Base-by-base conservation (phyloP, 2,888 invertebrate species). In the Oscheius sp. region DNA sequence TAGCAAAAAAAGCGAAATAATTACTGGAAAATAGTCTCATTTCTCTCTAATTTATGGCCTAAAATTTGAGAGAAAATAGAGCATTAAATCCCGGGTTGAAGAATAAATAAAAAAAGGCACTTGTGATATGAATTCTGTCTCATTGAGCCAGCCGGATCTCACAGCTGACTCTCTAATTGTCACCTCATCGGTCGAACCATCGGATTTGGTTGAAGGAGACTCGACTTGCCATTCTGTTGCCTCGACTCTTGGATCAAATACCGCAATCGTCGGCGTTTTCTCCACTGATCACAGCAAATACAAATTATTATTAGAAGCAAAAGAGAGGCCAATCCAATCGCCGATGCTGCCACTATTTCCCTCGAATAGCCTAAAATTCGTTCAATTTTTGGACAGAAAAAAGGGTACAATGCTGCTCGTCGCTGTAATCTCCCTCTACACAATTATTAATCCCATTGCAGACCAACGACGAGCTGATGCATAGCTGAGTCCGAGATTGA, bases 371-470 rank as follows among this genome's bases (percentile, higher is more conserved):
- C 76, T 77, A 53, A 37, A 76, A 64, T 25, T 15, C 33, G 46
- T 17, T 6, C 5, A 17, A 17, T 15, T 45, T n/a, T 10, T n/a
- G 6, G 20, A 17, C 8, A 15, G 46, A 37, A n/a, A 15, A 15
- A 37, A 50, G 64, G 75, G 68, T 39, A 82, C 82, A 82, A 63
- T 81, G 75, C 34, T 73, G 67, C 57, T 82, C 82, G 61, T 82
- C 88, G 25, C 85, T 85, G 42, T 85, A 81, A 71, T 88, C 88
- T 8, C 82, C 84, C 63, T 88, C 88, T 27, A 87, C 87, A 76
- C 88, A 88, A 72, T 88, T 88, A 17, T 87, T 82, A 25, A 87
- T 69, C 31, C 88, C 88, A 76, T 88, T 87, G 73, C 88, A 88
- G 6, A 87, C 84, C 10, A 88, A 79, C 2, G 87, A 83, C 33